These are phyloP conservation scores for Mycteria americana DNA, from an alignment of 2,797 vertebrate genomes.

Conservation along the genomic window DNA sequence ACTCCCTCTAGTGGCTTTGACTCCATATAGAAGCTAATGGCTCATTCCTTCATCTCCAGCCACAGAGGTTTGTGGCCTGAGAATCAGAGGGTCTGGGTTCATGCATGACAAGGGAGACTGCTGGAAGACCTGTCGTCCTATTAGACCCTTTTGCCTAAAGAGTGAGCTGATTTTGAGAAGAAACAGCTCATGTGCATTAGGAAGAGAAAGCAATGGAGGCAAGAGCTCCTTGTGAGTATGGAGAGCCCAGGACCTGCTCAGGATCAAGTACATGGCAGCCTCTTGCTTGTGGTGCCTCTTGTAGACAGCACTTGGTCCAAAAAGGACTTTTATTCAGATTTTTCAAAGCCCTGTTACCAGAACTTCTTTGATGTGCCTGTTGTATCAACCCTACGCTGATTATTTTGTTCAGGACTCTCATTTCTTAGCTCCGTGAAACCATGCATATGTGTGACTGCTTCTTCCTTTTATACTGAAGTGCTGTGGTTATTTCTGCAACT, in stretches of 20 bases:
- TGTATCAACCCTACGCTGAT: background rate
- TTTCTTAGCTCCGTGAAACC: background rate
- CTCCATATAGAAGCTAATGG: slow-evolving; percentile 3
- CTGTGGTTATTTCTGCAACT: background rate
- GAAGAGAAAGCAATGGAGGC: background rate
- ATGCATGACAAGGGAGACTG: background rate
- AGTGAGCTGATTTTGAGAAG: background rate
- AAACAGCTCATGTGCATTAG: background rate
- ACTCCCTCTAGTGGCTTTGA: slow-evolving; percentile 64
- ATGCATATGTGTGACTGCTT: background rate
- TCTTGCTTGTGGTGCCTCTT: background rate
- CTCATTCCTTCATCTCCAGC: background rate
- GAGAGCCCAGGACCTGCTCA: background rate
- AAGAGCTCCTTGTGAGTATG: background rate
- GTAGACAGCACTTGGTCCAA: background rate
- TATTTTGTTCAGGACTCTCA: background rate
- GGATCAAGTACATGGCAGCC: accelerated
- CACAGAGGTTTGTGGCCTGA: background rate
- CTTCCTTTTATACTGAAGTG: background rate
- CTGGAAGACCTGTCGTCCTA: background rate
- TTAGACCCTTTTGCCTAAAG: background rate
- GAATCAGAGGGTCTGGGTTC: background rate
- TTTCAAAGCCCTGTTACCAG: background rate
- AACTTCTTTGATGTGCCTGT: background rate
- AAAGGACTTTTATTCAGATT: background rate